A percentile compares a stretch with the other conserved stretches of the same genome.
Conservation (phyloP, 2,113 vertebrate genomes). For the Hoplias malabaricus region DNA sequence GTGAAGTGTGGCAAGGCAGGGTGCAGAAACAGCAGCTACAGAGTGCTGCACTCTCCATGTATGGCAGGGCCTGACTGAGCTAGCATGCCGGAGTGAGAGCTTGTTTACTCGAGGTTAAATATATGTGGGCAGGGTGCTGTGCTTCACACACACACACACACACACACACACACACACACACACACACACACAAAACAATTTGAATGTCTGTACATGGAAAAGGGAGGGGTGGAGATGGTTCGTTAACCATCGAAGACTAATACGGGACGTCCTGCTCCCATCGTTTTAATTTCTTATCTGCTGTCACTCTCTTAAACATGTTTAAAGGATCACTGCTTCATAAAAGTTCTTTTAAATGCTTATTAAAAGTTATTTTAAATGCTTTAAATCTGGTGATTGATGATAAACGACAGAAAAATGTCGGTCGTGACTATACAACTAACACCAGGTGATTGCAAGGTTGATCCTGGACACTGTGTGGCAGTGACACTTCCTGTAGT, state of each 20-base stretch:
- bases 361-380: no score
- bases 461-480: no score
- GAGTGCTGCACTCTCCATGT: constrained; percentile 65
- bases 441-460: no score
- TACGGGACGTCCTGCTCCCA: not conserved
- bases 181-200: constrained; percentile 61
- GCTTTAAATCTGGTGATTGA: no score
- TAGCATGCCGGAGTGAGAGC: constrained; percentile 67
- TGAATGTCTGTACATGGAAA: not conserved
- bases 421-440: no score
- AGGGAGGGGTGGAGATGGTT: not conserved
- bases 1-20: constrained; percentile 6
- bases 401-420: no score
- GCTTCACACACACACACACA: constrained; percentile 56
- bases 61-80: constrained; percentile 64
- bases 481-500: no score
- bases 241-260: not conserved
- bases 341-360: no score
- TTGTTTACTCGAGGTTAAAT: constrained; percentile 70
- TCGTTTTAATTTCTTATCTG: not conserved
- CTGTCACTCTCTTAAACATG: not conserved
- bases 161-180: constrained; percentile 50
- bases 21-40: not conserved
- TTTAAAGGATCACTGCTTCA: no score
- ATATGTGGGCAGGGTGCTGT: constrained; percentile 64